These are phyloP conservation scores for Neoniphon sammara DNA, from an alignment of 2,797 vertebrate genomes.

Conservation along the genomic window DNA sequence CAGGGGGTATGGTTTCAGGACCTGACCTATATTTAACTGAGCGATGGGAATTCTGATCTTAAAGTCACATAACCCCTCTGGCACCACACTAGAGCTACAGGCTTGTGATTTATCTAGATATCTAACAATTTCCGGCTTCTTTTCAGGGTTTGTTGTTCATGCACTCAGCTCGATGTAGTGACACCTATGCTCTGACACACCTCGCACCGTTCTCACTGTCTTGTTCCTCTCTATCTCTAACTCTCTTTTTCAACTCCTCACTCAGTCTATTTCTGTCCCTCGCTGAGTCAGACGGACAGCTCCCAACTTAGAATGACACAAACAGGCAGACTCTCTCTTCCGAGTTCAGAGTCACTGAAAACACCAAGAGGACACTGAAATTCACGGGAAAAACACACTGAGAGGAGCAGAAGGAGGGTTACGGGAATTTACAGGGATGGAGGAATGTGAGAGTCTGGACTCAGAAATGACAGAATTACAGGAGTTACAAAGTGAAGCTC, in stretches of 20 bases:
- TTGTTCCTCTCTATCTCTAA: slow-evolving; percentile 30
- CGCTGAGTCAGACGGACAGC: slow-evolving; percentile 88
- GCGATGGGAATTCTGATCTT: slow-evolving; percentile 72
- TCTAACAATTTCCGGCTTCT: not conserved
- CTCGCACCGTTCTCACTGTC: not conserved
- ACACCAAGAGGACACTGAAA: slow-evolving; percentile 56
- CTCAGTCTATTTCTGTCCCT: slow-evolving; percentile 91
- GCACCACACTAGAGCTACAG: not conserved
- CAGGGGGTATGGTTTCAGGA: slow-evolving; percentile 70
- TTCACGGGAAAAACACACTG: slow-evolving; percentile 37
- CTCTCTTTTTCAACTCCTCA: slow-evolving; percentile 65
- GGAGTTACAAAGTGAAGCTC: slow-evolving; percentile 76
- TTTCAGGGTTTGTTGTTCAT: not conserved
- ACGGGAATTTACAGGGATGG: slow-evolving; percentile 68
- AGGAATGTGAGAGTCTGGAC: slow-evolving; percentile 78
- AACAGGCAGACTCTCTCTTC: slow-evolving; percentile 79
- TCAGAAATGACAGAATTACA: slow-evolving; percentile 80
- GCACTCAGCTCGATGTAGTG: slow-evolving; percentile 6
- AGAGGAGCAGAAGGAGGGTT: slow-evolving; percentile 46
- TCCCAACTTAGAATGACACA: slow-evolving; percentile 86
- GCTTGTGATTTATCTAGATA: not conserved
- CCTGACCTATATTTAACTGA: slow-evolving; percentile 78
- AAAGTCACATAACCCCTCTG: slow-evolving; percentile 66
- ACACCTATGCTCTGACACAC: not conserved
- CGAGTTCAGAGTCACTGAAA: slow-evolving; percentile 74